Evolutionary conservation across 1,140 invertebrate species (phyloP), one percentile per base, ranked within the genome.

Genomic region (Drosophila nebulosa): DNA sequence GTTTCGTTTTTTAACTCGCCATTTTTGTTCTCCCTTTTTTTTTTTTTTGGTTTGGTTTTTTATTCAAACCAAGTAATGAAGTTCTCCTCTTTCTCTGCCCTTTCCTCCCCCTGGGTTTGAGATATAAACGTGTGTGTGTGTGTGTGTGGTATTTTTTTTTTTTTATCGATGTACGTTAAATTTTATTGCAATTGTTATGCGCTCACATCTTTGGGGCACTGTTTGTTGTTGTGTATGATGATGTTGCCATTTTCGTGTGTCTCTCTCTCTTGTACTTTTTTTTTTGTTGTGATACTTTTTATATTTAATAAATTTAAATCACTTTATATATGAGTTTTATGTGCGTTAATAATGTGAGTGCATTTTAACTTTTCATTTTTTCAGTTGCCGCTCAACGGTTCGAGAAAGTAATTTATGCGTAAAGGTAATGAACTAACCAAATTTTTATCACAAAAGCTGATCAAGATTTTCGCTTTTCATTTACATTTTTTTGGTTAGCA

Each of bases 251-350:
- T 46, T 46, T 46, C 3, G 39, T 42, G 16, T 46, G 14, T 42
- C 39, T 21, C 7, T 6, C 16, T 46, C 39, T 10, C 6, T 39
- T n/a, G n/a, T n/a, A n/a, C 35, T 61, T 12, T 30, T 7, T 50
- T 32, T 36, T 51, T 21, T n/a, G n/a, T 51, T 71, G 55, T 63
- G 74, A 64, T 66, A 71, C 66, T 74, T 77, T 88, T 83, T 88
- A 88, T 88, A 88, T 88, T 88, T 88, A 88, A 88, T 88, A 88
- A 88, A 88, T 88, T 88, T 88, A 88, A 88, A 88, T 88, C 83
- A 88, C 83, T 88, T 89, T 88, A 86, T 86, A 86, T 86, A 84
- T 58, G 83, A 86, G 83, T 86, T 86, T 86, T 86, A 86, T 86
- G 83, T 88, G 83, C 83, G 83, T 86, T 86, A 86, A 86, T 86